Evolutionary conservation across 2,888 invertebrate genomes (phyloP), one percentile per base, ranked within the genome.

Genomic region (Xylota segnis): DNA sequence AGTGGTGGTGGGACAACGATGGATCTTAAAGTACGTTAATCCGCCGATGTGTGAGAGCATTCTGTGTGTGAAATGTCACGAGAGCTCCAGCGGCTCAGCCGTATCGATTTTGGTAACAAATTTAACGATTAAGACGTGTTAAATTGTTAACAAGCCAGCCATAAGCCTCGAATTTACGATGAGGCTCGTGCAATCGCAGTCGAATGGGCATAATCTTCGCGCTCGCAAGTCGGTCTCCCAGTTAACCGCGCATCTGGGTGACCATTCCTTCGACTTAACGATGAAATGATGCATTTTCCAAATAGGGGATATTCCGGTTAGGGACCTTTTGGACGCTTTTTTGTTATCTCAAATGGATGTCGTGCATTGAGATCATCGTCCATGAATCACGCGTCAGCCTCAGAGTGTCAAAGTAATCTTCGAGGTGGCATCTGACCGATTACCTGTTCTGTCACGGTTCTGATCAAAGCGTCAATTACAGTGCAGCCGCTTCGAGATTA

Each of bases 101-200:
- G 40, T 52, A 76, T 68, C 82, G 86, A 82, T 86, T 86, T 86
- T 86, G 81, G 86, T 77, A 72, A 91, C 91, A 90, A 91, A 90
- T 91, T 92, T 91, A 90, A 91, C 91, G 91, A 91, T 91, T 92
- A 91, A 92, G 92, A 92, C 89, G 91, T 92, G 91, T 91, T 91
- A 91, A 91, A 91, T 91, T 92, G 91, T 92, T 92, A 91, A 91
- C 91, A 91, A 91, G 92, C 91, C 90, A 90, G 89, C 90, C 90
- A 91, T 91, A 91, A 91, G 91, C 92, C 89, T 90, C 87, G 89
- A 91, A 91, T 91, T 91, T 91, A 91, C 90, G 91, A 91, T 32
- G 14, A n/a, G 14, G 12, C 72, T 68, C 40, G 29, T 63, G 16
- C 37, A 81, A 75, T 59, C 32, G 63, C 76, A 77, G 54, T 72